Conservation (phyloP, 2,888 invertebrate genomes). For the Drosophila fulvimacula region DNA sequence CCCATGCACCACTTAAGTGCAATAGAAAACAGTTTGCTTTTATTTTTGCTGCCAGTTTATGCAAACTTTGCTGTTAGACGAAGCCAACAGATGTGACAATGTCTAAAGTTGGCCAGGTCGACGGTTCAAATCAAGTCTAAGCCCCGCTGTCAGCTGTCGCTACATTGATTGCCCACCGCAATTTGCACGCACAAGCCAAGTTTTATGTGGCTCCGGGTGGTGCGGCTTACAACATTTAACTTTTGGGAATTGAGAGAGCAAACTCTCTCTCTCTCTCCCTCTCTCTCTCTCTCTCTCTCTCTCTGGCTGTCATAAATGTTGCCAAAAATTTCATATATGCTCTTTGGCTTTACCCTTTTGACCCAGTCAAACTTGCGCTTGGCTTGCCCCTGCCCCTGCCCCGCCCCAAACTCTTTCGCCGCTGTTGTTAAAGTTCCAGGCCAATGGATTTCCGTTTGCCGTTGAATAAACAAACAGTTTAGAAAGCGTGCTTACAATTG, state of each 20-base stretch:
- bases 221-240: slow-evolving; percentile 41
- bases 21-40: neutral
- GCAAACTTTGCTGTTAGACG: slow-evolving; percentile 31
- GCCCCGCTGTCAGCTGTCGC: slow-evolving; percentile 10
- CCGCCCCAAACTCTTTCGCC: neutral
- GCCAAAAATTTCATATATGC: slow-evolving; percentile 23
- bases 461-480: slow-evolving; percentile 67
- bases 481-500: slow-evolving; percentile 44
- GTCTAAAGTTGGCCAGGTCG: slow-evolving; percentile 49
- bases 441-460: slow-evolving; percentile 54
- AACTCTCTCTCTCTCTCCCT: neutral
- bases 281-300: neutral
- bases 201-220: slow-evolving; percentile 17
- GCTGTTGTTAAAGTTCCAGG: slow-evolving; percentile 31
- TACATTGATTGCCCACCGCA: slow-evolving; percentile 50
- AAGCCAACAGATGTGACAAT: slow-evolving; percentile 53
- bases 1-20: slow-evolving; percentile 19
- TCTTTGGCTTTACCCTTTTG: slow-evolving; percentile 19
- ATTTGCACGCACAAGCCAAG: slow-evolving; percentile 67
- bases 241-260: slow-evolving; percentile 38
- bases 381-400: neutral
- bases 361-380: slow-evolving; percentile 5
- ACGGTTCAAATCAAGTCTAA: slow-evolving; percentile 53
- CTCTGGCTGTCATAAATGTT: neutral
- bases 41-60: slow-evolving; percentile 16